Evolutionary conservation across 2,113 vertebrate species (phyloP).

Genomic region (Microcebus ravelobensis): DNA sequence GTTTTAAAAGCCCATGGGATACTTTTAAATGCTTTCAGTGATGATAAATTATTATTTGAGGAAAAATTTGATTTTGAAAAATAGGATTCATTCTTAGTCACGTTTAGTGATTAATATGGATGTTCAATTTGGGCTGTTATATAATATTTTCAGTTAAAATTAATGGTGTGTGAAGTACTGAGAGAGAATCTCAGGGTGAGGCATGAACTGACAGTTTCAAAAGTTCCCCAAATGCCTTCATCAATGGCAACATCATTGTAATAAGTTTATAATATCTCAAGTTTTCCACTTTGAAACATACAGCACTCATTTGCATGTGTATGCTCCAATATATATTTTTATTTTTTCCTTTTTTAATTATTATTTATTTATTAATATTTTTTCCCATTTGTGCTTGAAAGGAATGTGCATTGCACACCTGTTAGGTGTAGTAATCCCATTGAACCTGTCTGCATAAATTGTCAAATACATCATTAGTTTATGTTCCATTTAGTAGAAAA

Average conservation of each 20-base stretch:
- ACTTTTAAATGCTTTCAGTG: slow-evolving; percentile 37
- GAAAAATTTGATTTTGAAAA: slow-evolving; percentile 56
- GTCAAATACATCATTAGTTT: neutral
- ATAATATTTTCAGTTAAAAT: slow-evolving; percentile 57
- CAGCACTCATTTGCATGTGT: neutral
- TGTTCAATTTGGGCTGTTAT: slow-evolving; percentile 15
- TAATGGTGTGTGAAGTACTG: slow-evolving; percentile 42
- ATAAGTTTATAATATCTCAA: slow-evolving; percentile 41
- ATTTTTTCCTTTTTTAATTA: too few species aligned
- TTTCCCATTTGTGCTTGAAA: neutral
- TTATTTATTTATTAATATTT: neutral
- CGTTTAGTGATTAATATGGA: slow-evolving; percentile 21
- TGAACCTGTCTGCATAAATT: neutral
- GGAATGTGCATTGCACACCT: neutral
- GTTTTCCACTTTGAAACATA: slow-evolving; percentile 34
- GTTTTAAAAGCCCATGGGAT: neutral
- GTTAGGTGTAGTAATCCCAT: rapidly evolving
- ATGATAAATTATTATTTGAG: slow-evolving; percentile 31
- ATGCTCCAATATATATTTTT: neutral
- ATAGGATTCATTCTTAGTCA: slow-evolving; percentile 36
- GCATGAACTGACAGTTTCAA: neutral
- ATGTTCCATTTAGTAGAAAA: neutral
- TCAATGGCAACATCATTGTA: slow-evolving; percentile 1
- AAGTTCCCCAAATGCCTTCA: slow-evolving; percentile 27
- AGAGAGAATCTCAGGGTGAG: slow-evolving; percentile 29